Percentiles rank a stretch among this genome's conserved stretches.
Conservation (phyloP, 2,888 invertebrate genomes). For the Mythimna ferrago region DNA sequence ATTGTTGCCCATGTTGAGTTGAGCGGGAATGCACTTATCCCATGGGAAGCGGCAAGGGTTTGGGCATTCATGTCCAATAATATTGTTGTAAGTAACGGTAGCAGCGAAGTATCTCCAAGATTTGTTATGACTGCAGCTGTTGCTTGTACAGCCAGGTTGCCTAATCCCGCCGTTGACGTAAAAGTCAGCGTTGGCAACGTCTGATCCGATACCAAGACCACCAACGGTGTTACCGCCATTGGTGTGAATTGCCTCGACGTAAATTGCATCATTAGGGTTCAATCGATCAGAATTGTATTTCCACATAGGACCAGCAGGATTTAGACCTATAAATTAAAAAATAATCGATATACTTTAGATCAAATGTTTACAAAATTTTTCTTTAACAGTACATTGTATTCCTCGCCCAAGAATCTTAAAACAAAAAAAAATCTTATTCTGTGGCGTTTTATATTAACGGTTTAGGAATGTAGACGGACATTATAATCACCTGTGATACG, state of each 20-base stretch:
- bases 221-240: conserved; percentile 67
- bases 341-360: not conserved
- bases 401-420: too few relatives aligned
- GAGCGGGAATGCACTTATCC: conserved; percentile 72
- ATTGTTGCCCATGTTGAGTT: conserved; percentile 73
- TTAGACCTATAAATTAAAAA: conserved; percentile 44
- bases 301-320: conserved; percentile 70
- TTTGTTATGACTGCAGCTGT: conserved; percentile 75
- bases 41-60: conserved; percentile 65
- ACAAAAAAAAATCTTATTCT: too few relatives aligned
- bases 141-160: conserved; percentile 76
- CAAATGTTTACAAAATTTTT: not conserved
- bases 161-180: conserved; percentile 89
- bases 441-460: too few relatives aligned
- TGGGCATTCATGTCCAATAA: conserved; percentile 70
- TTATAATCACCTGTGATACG: conserved; percentile 75
- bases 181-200: conserved; percentile 89
- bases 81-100: conserved; percentile 69
- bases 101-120: conserved; percentile 77
- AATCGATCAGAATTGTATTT: conserved; percentile 68
- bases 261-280: conserved; percentile 74
- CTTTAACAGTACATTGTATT: not conserved
- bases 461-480: not conserved
- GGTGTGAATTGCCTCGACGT: conserved; percentile 79
- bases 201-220: conserved; percentile 83